phyloP scores from a whole-genome alignment of 30 jellyfish, hydroid and myxozoan species.

The Hydra vulgaris region DNA sequence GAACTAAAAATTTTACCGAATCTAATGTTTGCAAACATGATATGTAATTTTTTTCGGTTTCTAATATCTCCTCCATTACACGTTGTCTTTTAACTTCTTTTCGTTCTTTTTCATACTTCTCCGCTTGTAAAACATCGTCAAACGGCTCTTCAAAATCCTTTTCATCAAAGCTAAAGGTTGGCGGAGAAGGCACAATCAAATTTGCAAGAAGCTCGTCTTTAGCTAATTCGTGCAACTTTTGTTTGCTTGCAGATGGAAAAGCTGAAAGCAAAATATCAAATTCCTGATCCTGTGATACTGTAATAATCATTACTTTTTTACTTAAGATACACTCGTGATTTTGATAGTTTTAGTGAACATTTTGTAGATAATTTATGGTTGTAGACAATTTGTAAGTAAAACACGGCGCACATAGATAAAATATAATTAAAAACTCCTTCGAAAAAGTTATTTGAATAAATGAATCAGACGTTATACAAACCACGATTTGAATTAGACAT shows the following conservation, averaged over 20 bases:
- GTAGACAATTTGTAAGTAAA: too few species aligned
- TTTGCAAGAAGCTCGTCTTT: conserved; percentile 84
- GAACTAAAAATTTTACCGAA: conserved; percentile 58
- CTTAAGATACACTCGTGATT: too few species aligned
- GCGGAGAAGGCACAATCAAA: conserved; percentile 67
- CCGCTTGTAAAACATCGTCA: conserved; percentile 34
- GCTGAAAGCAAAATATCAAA: conserved; percentile 3
- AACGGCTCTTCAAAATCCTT: conserved; percentile 33
- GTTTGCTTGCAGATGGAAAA: conserved; percentile 73
- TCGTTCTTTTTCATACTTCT: conserved; percentile 27
- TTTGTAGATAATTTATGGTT: too few species aligned
- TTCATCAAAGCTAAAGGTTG: conserved; percentile 12
- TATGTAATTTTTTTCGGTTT: conserved; percentile 83
- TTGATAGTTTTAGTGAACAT: too few species aligned
- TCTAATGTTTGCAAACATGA: conserved; percentile 74
- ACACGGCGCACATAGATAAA: too few species aligned
- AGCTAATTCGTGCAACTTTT: conserved; percentile 80
- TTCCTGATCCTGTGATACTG: neutral
- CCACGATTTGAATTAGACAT: too few species aligned
- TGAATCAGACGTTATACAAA: too few species aligned
- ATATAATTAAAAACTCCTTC: too few species aligned
- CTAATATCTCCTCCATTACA: conserved; percentile 83
- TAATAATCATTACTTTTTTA: neutral
- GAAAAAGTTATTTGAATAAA: too few species aligned
- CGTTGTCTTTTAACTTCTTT: conserved; percentile 53